phyloP scores from a whole-genome alignment of 2,113 vertebrate species.

The Ellobius talpinus region DNA sequence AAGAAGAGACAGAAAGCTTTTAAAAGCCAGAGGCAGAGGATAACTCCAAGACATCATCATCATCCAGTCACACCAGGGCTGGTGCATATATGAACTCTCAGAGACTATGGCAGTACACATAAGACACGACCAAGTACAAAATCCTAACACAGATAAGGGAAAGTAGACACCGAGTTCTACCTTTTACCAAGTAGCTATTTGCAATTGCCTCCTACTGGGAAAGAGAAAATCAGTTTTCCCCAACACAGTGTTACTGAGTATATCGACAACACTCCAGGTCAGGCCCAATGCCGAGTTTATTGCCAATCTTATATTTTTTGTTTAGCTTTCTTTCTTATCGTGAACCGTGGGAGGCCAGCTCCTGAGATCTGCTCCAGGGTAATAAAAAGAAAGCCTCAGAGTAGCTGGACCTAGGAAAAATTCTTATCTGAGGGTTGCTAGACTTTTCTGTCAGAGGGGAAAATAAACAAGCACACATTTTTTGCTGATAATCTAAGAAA shows the following conservation, averaged over 20 bases:
- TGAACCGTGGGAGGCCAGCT: no score
- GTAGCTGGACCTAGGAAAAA: no score
- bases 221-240: not conserved
- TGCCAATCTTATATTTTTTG: no score
- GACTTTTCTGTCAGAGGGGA: no score
- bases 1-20: not conserved
- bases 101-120: not conserved
- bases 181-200: not conserved
- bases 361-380: no score
- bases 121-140: not conserved
- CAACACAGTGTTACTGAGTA: not conserved
- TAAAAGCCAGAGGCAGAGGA: not conserved
- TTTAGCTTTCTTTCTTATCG: no score
- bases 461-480: no score
- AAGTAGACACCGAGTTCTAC: not conserved
- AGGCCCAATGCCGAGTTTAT: no score
- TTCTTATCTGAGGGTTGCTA: no score
- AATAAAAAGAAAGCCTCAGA: no score
- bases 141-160: not conserved
- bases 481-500: no score
- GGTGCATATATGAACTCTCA: not conserved
- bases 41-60: not conserved
- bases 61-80: not conserved
- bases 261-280: not conserved
- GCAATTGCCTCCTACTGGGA: not conserved